Percentiles rank a stretch among this genome's conserved stretches.
Evolutionary conservation across 2,888 invertebrate species (phyloP).

Genomic region (Drosophila stalkeri): DNA sequence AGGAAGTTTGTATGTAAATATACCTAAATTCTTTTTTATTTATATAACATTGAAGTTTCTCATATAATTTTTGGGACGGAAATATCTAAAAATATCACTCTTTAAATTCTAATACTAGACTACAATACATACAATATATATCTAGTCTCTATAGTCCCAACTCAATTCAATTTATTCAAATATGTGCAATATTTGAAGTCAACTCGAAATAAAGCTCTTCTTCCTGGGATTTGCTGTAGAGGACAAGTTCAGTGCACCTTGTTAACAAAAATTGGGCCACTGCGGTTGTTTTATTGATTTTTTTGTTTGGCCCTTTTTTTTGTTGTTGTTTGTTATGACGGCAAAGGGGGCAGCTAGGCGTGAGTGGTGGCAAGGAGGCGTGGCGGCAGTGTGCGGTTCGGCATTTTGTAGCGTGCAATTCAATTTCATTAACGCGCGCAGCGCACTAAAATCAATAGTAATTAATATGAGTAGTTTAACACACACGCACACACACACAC

Average conservation of each 20-base stretch:
- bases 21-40: no score
- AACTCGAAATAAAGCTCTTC: background rate
- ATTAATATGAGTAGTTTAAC: constrained; percentile 77
- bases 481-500: constrained; percentile 21
- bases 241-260: constrained; percentile 57
- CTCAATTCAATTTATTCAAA: background rate
- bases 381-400: constrained; percentile 16
- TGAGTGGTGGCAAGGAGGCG: background rate
- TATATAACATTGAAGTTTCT: no score
- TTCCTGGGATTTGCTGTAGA: background rate
- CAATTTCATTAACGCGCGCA: constrained; percentile 78
- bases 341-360: background rate
- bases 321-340: constrained; percentile 4
- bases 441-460: constrained; percentile 79
- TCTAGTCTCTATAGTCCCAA: no score
- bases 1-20: no score
- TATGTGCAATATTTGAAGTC: background rate
- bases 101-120: no score
- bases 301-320: constrained; percentile 31
- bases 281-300: constrained; percentile 73
- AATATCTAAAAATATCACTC: no score
- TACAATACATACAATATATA: no score
- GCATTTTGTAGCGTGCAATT: constrained; percentile 66
- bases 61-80: no score
- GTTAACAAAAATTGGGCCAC: constrained; percentile 62